phyloP scores from a whole-genome alignment of 2,888 invertebrate species.

The Sceliomorpha sp. region DNA sequence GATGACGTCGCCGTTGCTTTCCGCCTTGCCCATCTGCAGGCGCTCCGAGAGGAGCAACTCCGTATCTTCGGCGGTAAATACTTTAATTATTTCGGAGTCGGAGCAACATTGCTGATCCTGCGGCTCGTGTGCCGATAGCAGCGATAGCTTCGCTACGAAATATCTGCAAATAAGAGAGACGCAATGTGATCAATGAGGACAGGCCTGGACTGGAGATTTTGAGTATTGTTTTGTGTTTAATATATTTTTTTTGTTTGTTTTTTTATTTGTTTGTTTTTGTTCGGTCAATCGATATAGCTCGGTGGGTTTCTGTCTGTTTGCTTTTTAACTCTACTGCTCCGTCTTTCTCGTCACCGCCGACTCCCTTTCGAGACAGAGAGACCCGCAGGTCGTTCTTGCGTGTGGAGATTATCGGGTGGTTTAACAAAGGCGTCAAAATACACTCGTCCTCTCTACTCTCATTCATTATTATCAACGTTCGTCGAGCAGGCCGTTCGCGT shows the following conservation, averaged over 20 bases:
- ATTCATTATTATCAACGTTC: no score
- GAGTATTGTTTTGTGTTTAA: slow-evolving; percentile 30
- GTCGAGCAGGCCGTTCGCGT: no score
- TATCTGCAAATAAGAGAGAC: slow-evolving; percentile 79
- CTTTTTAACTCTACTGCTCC: no score
- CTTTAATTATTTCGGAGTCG: slow-evolving; percentile 66
- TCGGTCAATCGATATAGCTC: no score
- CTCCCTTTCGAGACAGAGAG: no score
- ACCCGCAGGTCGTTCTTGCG: no score
- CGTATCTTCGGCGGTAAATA: slow-evolving; percentile 62
- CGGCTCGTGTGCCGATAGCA: slow-evolving; percentile 61
- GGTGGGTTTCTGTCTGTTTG: no score
- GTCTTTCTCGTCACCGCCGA: no score
- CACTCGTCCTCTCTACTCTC: no score
- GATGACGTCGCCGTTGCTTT: slow-evolving; percentile 55
- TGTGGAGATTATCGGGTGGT: no score
- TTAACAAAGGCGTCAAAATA: no score
- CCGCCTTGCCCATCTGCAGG: slow-evolving; percentile 50
- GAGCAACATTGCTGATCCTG: slow-evolving; percentile 60
- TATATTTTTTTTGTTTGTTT: slow-evolving; percentile 32
- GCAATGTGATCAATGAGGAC: slow-evolving; percentile 67
- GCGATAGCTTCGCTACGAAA: slow-evolving; percentile 73
- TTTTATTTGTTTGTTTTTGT: slow-evolving; percentile 13
- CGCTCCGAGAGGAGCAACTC: slow-evolving; percentile 63
- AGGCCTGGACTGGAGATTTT: slow-evolving; percentile 19